Conservation (phyloP, 2,113 vertebrate species). For the Tetrax tetrax region DNA sequence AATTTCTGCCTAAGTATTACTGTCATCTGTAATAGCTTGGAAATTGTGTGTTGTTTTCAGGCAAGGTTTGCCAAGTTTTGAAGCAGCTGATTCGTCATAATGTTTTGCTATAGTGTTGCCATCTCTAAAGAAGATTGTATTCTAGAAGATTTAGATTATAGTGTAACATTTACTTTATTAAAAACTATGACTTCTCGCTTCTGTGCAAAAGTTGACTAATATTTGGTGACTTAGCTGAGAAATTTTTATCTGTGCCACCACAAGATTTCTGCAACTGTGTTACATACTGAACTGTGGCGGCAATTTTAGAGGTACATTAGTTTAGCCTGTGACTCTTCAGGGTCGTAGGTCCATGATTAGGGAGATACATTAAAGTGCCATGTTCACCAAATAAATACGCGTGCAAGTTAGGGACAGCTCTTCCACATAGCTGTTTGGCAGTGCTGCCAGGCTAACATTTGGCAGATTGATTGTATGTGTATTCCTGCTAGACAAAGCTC, state of each 20-base stretch:
- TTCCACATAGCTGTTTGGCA: not conserved
- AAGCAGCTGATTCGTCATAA: not conserved
- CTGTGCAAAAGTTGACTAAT: not conserved
- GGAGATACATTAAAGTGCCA: not conserved
- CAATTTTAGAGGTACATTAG: not conserved
- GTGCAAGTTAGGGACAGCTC: not conserved
- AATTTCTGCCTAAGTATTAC: not conserved
- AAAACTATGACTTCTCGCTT: not conserved
- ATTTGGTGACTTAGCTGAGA: not conserved
- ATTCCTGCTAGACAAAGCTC: not conserved
- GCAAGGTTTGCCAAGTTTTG: not conserved
- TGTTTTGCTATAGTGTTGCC: not conserved
- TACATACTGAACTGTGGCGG: not conserved
- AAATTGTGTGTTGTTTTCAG: not conserved
- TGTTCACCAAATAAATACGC: not conserved
- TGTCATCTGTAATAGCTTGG: not conserved
- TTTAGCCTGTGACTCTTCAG: not conserved
- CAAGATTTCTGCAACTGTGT: not conserved
- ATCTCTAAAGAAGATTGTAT: not conserved
- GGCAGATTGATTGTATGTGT: not conserved
- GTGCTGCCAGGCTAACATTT: not conserved
- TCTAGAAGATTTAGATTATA: not conserved
- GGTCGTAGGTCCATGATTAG: rapidly evolving
- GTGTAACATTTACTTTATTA: not conserved
- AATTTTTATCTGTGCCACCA: not conserved